Base-by-base conservation (phyloP, 2,797 vertebrate genomes). In the Eulemur rubriventer region DNA sequence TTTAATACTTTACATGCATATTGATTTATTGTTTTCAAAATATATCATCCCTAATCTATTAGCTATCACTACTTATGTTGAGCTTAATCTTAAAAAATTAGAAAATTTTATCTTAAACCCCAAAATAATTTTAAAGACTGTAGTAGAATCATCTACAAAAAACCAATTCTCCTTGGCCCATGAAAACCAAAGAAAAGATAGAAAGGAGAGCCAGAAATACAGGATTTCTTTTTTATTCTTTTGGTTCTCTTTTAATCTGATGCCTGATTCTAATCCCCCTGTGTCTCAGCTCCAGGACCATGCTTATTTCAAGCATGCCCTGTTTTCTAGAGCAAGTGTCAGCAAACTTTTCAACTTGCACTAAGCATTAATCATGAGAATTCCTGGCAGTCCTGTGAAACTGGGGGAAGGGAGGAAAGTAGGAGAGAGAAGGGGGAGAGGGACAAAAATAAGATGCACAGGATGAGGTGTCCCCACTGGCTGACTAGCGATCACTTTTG, bases 21-120 rank as follows among this genome's bases (percentile, higher is more conserved):
- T 72, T 70, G 46, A 91, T 75, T 96, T 91, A 4, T 87, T 84
- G 50, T 87, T 80, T 89, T 72, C 14, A 80, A 79, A 97, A 41
- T 87, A 70, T 4, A 41, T 33, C 10, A 89, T 75, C 12, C 24
- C 0, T 75, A 50, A 61, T 52, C 30, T 59, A 4, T 84, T 88
- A 85, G 11, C 38, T 78, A 8, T 70, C 55, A 63, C 52, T 46
- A 38, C n/a, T 55, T 91, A 87, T 87, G 17, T 43, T 20, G 57
- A 43, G 2, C 28, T 65, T 90, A 89, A 73, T 86, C 41, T 92
- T 88, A 50, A 69, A 69, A 95, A 91, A 24, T 48, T 55, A 26
- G n/a, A 69, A 83, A 83, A 43, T 52, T 14, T 65, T 22, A 35
- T 57, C 43, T 95, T 28, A 59, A 67, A 55, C 81, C 46, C 57